Base-by-base conservation (phyloP, 2,797 vertebrate species). In the Gallinago stenura region DNA sequence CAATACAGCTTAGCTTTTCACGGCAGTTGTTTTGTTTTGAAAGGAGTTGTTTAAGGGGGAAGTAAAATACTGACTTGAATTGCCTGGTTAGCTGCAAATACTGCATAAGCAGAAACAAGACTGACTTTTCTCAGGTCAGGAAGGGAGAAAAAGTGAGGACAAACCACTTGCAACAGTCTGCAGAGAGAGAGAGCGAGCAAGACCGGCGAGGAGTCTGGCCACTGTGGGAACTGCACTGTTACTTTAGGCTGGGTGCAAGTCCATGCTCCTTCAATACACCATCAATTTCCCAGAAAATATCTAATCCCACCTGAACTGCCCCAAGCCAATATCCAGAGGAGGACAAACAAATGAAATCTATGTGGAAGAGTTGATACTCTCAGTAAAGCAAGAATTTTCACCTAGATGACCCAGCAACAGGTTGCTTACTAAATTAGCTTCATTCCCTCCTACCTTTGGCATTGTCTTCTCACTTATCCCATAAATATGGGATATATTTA, bases 101-200 rank as follows among this genome's bases (percentile, higher is more conserved):
- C 15, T 56, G 30, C 50, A 26, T 43, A 5, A 60, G 15, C 21
- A 92, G 65, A 92, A 92, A 46, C 7, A 48, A 65, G 19, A 57
- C 11, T 4, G 12, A 78, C 21, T 86, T 80, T 80, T 68, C 37
- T 85, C 15, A 70, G 15, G 46, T 81, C 8, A 58, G 31, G 24
- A 83, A 17, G 37, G 30, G 10, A 89, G 51, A 80, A 80, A 68
- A 76, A 14, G 18, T 50, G 20, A 56, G 15, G 17, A 84, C 18
- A 76, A 88, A 35, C 10, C 6, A 4, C 8, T 54, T 62, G 10
- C 8, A 92, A 33, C 6, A 89, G 33, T 11, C 10, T 45, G 31
- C 0, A 7, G 46, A 0, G 48, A 60, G 33, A 92, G 4, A 20
- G 10, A 72, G 21, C 0, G 3, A 46, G 9, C 0, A 4, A 58